phyloP scores from a whole-genome alignment of 2,797 vertebrate species.

The Ambastaia sidthimunki region DNA sequence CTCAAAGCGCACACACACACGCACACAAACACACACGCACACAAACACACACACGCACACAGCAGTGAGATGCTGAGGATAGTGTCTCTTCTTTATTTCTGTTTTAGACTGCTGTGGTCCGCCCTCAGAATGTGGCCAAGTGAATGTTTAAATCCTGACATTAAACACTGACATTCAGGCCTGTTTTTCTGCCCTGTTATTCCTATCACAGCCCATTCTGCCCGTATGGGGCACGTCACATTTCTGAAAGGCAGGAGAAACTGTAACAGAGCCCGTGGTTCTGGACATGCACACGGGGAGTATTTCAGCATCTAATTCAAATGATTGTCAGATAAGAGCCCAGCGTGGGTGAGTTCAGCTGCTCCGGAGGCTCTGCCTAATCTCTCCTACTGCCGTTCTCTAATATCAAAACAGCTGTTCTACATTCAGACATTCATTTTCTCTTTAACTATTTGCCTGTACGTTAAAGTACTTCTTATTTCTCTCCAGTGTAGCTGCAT shows the following conservation, averaged over 20 bases:
- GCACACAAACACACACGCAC: neutral
- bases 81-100: constrained; percentile 22
- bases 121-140: constrained; percentile 1
- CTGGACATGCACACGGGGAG: neutral
- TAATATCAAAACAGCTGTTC: constrained; percentile 17
- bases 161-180: constrained; percentile 26
- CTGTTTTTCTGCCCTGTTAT: constrained; percentile 30
- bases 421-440: constrained; percentile 9
- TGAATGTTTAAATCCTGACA: constrained; percentile 23
- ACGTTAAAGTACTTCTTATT: neutral
- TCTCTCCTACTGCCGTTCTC: constrained; percentile 14
- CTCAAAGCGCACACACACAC: neutral
- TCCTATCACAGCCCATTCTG: constrained; percentile 29
- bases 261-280: constrained; percentile 3
- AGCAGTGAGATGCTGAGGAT: neutral
- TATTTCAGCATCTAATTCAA: constrained; percentile 24
- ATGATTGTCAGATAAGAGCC: constrained; percentile 16
- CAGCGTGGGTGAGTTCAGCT: neutral
- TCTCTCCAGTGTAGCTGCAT: neutral
- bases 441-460: neutral
- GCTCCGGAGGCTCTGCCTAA: constrained; percentile 16
- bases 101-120: constrained; percentile 28
- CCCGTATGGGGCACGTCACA: constrained; percentile 11
- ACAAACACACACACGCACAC: constrained; percentile 25
- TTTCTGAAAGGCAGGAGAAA: neutral